Evolutionary conservation across 2,113 vertebrate genomes (phyloP).

Genomic region (Anser cygnoides): DNA sequence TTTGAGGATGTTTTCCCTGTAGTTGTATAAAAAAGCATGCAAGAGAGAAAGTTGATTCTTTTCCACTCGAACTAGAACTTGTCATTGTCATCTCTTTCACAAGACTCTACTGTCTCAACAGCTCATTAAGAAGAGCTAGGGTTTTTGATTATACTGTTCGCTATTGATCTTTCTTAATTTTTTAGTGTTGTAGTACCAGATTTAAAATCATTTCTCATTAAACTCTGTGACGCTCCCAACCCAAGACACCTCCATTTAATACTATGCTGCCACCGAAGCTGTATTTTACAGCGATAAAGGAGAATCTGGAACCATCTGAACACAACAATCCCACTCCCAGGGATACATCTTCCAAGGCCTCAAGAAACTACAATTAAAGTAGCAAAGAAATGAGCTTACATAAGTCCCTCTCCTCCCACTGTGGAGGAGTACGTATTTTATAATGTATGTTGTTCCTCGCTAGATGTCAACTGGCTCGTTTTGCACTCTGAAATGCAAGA

Average conservation of each 20-base stretch:
- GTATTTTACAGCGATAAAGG: neutral
- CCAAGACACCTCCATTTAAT: neutral
- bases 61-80: neutral
- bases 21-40: fast-evolving
- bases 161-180: neutral
- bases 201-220: neutral
- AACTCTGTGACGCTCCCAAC: neutral
- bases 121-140: neutral
- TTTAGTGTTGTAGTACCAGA: neutral
- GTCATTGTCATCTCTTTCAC: neutral
- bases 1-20: fast-evolving
- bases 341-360: neutral
- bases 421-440: neutral
- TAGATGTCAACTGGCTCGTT: neutral
- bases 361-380: neutral
- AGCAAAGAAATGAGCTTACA: neutral
- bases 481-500: neutral
- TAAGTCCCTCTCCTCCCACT: neutral
- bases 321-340: neutral
- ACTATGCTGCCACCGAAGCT: neutral
- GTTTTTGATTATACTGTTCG: neutral
- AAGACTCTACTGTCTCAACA: neutral
- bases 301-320: neutral
- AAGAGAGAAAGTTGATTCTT: neutral
- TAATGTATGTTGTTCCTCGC: neutral